These are phyloP conservation scores for Myoxocephalus aenaeus DNA, from an alignment of 2,797 vertebrate genomes.

Conservation along the genomic window DNA sequence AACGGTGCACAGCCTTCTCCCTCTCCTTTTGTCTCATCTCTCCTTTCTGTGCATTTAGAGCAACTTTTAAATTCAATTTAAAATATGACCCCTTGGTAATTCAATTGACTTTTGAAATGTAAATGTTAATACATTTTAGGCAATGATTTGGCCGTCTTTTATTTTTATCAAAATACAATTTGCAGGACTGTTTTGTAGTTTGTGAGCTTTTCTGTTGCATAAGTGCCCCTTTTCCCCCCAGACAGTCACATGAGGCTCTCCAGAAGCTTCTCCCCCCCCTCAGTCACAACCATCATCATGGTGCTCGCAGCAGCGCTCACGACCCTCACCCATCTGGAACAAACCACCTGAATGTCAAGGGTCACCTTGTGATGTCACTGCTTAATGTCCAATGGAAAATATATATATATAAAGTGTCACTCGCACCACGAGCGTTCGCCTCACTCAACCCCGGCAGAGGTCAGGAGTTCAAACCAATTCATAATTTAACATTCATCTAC, in stretches of 20 bases:
- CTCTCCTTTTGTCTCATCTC: constrained; percentile 5
- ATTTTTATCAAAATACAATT: too few relatives aligned
- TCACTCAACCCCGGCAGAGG: constrained; percentile 60
- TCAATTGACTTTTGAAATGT: background rate
- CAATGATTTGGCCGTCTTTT: background rate
- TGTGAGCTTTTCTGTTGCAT: too few relatives aligned
- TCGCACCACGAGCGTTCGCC: constrained; percentile 49
- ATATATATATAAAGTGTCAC: constrained; percentile 62
- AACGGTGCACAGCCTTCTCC: constrained; percentile 40
- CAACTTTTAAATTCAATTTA: background rate
- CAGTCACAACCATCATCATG: constrained; percentile 34
- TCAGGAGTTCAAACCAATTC: constrained; percentile 72
- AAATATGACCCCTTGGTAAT: background rate
- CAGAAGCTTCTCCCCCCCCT: constrained; percentile 58
- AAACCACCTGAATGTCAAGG: constrained; percentile 61
- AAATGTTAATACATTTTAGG: background rate
- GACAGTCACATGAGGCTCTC: constrained; percentile 52
- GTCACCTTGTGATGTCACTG: constrained; percentile 77
- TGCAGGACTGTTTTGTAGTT: too few relatives aligned
- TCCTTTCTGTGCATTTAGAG: constrained; percentile 21
- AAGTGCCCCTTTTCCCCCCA: constrained; percentile 21
- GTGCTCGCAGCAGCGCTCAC: constrained; percentile 36
- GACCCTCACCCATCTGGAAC: constrained; percentile 73
- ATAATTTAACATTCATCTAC: constrained; percentile 52
- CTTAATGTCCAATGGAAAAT: constrained; percentile 59